Base-by-base conservation (phyloP, 2,888 invertebrate genomes). In the Choreutis nemorana region DNA sequence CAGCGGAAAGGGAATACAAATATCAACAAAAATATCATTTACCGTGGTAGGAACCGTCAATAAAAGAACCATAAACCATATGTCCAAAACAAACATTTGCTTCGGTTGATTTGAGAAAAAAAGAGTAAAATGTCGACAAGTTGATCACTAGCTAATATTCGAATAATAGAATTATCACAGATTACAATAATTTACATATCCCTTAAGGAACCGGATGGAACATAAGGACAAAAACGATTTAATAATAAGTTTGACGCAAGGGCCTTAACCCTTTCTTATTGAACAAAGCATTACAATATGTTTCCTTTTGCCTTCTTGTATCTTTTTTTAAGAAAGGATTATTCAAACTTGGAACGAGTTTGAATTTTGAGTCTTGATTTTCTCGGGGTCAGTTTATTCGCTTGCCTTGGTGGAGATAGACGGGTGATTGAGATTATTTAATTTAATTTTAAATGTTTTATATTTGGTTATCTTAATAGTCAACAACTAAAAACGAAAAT, bases 121-220 rank as follows among this genome's bases (percentile, higher is more conserved):
- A 42, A 45, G 49, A 54, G 55, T 49, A 51, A 53, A 49, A 33
- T 47, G 67, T 42, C 55, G 72, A 77, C 73, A 75, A 66, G 64
- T 70, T 67, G 71, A 73, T 71, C 65, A 70, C 57, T 51, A 56
- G 46, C 57, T 68, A 66, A 70, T 65, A 61, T 55, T 51, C 50
- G 57, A 62, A 66, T 73, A 75, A 77, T 75, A 73, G 72, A 75
- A 75, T 77, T 72, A 77, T 73, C 70, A 71, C 61, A 64, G 73
- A 73, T 75, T 72, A 70, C 65, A 55, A 61, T 72, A 68, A 77
- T 77, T 75, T 75, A 72, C 62, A 73, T 75, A 68, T 73, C 62
- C 70, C 62, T 68, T 68, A 63, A 64, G 53, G 55, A 43, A 63
- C 75, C 73, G 77, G 77, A 78, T 70, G 57, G 59, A 57, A 57